Percentiles rank a stretch among this genome's conserved stretches.
These are phyloP conservation scores for Oryctes rhinoceros DNA, from an alignment of 1,140 invertebrate genomes.

Conservation along the genomic window DNA sequence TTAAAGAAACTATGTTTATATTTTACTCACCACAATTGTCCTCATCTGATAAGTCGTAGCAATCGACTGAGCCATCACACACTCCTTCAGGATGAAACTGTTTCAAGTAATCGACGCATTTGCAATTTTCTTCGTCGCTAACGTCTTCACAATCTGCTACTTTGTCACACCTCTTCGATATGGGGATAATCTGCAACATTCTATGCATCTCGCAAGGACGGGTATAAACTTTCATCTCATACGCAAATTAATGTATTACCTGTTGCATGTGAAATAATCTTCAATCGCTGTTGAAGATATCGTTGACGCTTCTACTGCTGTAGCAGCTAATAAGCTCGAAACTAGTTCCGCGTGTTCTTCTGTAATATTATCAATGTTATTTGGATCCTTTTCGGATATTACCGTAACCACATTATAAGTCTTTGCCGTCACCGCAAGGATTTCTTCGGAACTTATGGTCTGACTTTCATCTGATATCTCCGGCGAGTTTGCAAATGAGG, in stretches of 20 bases:
- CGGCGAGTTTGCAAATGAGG: constrained; percentile 20
- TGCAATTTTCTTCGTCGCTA: constrained; percentile 79
- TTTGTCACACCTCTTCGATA: constrained; percentile 71
- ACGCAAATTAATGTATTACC: neutral
- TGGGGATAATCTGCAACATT: constrained; percentile 70
- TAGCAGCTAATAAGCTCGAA: too few species aligned
- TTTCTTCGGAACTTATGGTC: constrained; percentile 13
- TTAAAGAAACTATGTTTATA: too few species aligned
- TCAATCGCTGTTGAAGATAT: neutral
- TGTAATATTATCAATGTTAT: neutral
- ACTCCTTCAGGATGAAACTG: constrained; percentile 66
- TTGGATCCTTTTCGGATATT: neutral
- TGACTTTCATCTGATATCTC: constrained; percentile 31
- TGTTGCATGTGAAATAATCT: constrained; percentile 10
- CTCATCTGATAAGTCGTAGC: constrained; percentile 74
- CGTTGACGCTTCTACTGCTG: neutral
- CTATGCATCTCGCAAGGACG: constrained; percentile 60
- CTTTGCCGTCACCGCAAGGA: neutral
- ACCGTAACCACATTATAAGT: neutral
- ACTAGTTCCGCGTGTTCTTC: neutral
- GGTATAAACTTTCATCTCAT: neutral
- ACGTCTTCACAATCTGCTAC: constrained; percentile 81
- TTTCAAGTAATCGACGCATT: constrained; percentile 73
- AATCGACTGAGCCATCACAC: constrained; percentile 83
- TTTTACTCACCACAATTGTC: constrained; percentile 54